phyloP scores from a whole-genome alignment of 2,888 invertebrate genomes.

The Sicus ferrugineus region DNA sequence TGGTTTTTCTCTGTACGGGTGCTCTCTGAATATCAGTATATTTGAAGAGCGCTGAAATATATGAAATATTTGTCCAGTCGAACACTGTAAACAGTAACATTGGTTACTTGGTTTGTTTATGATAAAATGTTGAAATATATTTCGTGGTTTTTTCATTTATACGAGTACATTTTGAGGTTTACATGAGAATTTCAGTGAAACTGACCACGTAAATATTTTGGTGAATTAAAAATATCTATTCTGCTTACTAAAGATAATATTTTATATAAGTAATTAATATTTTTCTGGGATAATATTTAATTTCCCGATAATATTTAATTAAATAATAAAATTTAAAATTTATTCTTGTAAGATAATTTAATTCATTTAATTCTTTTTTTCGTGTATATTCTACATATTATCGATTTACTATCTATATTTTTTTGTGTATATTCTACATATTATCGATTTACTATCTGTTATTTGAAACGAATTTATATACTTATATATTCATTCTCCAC shows the following conservation, averaged over 20 bases:
- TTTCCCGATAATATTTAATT: too few relatives aligned
- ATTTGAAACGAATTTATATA: too few relatives aligned
- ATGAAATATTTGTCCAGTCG: background rate
- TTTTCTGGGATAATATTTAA: background rate
- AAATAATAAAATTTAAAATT: too few relatives aligned
- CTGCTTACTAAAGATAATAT: background rate
- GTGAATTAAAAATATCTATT: background rate
- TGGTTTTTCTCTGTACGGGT: background rate
- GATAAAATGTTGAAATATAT: conserved; percentile 8
- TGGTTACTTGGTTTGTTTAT: conserved; percentile 1
- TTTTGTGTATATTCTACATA: background rate
- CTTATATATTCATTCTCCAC: too few relatives aligned
- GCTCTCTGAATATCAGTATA: background rate
- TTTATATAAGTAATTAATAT: background rate
- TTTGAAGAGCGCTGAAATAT: background rate
- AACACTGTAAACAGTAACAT: conserved; percentile 7
- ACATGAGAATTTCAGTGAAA: too few relatives aligned
- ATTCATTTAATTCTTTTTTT: background rate
- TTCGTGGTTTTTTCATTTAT: background rate
- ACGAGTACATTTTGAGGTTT: background rate
- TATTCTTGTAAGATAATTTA: background rate
- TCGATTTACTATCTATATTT: background rate
- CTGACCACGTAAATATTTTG: background rate
- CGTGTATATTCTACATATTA: background rate
- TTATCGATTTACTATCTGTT: too few relatives aligned